Evolutionary conservation across 2,797 vertebrate species (phyloP), one percentile per base, ranked within the genome.

Genomic region (Emys orbicularis): DNA sequence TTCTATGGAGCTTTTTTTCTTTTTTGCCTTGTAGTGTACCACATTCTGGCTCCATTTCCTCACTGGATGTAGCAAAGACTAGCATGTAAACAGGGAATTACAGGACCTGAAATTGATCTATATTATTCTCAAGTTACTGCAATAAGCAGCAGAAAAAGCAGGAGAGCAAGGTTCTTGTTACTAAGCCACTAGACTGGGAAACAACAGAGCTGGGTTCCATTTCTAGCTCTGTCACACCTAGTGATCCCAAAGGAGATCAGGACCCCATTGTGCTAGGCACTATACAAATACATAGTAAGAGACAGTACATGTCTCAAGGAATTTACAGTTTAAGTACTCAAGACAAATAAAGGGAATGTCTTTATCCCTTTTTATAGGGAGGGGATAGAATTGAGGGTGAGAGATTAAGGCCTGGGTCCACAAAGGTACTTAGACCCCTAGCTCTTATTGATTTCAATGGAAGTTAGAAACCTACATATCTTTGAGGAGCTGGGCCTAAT

Each of bases 1-100:
- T 88, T 79, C 52, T 54, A 13, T 37, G 59, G 83, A 88, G 53
- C 85, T 41, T 37, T 84, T 27, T 79, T 85, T 23, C 72, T 16
- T 77, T 72, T 68, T 85, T 72, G 76, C 12, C 25, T 87, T 59
- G 5, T 44, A 52, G n/a, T 1, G 2, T 65, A 19, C 52, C 29
- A 93, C 81, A 80, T 95, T 84, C 56, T 88, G 86, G 65, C 31
- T 16, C 56, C 27, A 23, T 86, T 89, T 89, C 74, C 92, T 5
- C 82, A 47, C 2, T 19, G 34, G 5, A 4, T 90, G 12, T 81
- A 92, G 80, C 44, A 68, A 84, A 88, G 52, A 47, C 13, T 57
- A 72, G 23, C 87, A 86, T 0, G 4, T 52, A 92, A 94, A 77
- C 74, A 88, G 79, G 72, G 57, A 94, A 65, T 47, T 3, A 41